Base-by-base conservation (phyloP, 2,113 vertebrate species). In the Cheirogaleus medius region DNA sequence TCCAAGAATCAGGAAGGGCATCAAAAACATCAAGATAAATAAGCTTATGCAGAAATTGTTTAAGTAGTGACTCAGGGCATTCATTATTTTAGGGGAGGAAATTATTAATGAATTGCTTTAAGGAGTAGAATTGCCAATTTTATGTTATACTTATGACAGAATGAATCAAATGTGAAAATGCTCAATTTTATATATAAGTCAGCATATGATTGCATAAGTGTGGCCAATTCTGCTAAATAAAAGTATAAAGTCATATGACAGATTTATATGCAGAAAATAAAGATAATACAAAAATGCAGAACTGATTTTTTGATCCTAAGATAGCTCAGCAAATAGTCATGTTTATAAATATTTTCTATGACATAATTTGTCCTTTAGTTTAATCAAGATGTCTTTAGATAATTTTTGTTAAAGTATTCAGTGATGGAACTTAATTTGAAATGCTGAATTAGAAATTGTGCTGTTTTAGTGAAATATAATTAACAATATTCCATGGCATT, bases 301-400 rank as follows among this genome's bases (percentile, higher is more conserved):
- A 63, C 25, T 69, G 69, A 86, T 83, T 52, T 85, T 86, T 94
- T 88, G 25, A 91, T 94, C 42, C 18, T 81, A 94, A 81, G 85
- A 96, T 25, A 85, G 39, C 52, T 92, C 94, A 66, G 92, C 80
- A 84, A 90, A 83, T 54, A 86, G 56, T 78, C 71, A 74, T 34
- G 42, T 82, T 96, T 91, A 82, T 71, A 95, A 96, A 95, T 94
- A 94, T 93, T 93, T 95, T 64, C 82, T 92, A 66, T 93, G 89
- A 95, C 23, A 44, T 76, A 47, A 97, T 92, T 60, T 74, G 71
- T 64, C 47, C 74, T 92, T 91, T 97, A 86, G 90, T 80, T 91
- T 81, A 82, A 89, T 74, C 91, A 85, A 95, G 85, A 91, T 95
- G 84, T 93, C 69, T 94, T 88, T 82, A 78, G 60, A 97, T 74